Conservation (phyloP, 2,888 invertebrate genomes). For the Parnassius apollo region DNA sequence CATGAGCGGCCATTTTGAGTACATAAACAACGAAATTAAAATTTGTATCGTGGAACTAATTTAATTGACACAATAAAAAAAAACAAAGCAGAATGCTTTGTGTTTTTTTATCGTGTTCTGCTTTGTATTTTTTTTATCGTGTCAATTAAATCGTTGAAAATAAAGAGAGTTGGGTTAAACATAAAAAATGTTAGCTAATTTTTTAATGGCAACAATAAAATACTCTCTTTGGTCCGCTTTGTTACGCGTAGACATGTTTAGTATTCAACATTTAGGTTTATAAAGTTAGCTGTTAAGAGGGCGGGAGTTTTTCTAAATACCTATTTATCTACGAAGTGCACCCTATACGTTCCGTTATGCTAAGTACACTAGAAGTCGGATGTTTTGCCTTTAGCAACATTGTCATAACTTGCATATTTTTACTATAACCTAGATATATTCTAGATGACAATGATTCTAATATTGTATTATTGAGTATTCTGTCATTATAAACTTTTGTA, state of each 20-base stretch:
- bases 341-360: slow-evolving; percentile 43
- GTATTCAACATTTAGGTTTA: slow-evolving; percentile 51
- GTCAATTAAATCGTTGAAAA: no score
- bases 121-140: no score
- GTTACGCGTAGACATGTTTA: slow-evolving; percentile 37
- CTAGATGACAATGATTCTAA: no score
- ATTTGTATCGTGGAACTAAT: no score
- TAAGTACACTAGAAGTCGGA: slow-evolving; percentile 41
- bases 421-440: background rate
- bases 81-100: no score
- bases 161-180: no score
- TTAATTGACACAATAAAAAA: no score
- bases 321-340: slow-evolving; percentile 40
- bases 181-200: no score
- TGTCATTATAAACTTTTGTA: no score
- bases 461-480: no score
- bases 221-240: slow-evolving; percentile 31
- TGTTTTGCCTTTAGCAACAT: slow-evolving; percentile 15
- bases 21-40: slow-evolving; percentile 17
- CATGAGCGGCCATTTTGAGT: slow-evolving; percentile 20
- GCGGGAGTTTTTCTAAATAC: slow-evolving; percentile 43
- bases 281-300: slow-evolving; percentile 51
- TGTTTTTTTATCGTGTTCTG: no score
- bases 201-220: no score
- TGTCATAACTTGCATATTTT: background rate